Evolutionary conservation across 2,113 vertebrate species (phyloP), one percentile per base, ranked within the genome.

Genomic region (Dendrocopos noguchii): DNA sequence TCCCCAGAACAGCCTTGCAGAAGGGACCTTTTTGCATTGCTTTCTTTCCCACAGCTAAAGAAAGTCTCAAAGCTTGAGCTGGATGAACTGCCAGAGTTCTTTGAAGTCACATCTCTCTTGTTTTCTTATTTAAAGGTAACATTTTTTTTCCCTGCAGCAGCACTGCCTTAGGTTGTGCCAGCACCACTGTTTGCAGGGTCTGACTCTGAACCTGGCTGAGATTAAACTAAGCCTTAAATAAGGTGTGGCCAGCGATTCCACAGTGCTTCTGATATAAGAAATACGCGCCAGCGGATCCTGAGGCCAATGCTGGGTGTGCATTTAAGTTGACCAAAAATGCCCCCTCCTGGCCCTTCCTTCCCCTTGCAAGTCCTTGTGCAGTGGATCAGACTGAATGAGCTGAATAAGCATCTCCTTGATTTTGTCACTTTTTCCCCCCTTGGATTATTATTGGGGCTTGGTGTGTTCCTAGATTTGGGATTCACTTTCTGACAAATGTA

Each of bases 251-350:
- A 31, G 68, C 50, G 85, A 71, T 50, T 93, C 80, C 53, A 20
- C 80, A 52, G 15, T 52, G 18, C 22, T 24, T 65, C 63, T 63
- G 25, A 29, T 46, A 20, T 1, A 57, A 80, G 34, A 67, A 13
- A 36, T 10, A 56, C 18, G 33, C 56, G 33, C 56, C 87, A 73
- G 21, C 42, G 50, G 39, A 63, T 59, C 20, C 56, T 42, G 33
- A 90, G 68, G 76, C 53, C 76, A 80, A 88, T 86, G 25, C 88
- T 72, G 61, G 61, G 12, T 25, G 36, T 74, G 36, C 36, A 44
- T 90, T 92, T 93, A 88, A 88, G 44, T 92, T 95, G 93, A 90
- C 90, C 61, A 91, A 94, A 96, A 96, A 95, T 95, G 90, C 92
- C 93, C 92, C 73, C 95, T 95, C 94, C 95, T 94, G 95, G 93